A percentile compares a stretch with the other conserved stretches of the same genome.
phyloP scores from a whole-genome alignment of 2,888 invertebrate genomes.

The Liopterus haemorrhoidalis region DNA sequence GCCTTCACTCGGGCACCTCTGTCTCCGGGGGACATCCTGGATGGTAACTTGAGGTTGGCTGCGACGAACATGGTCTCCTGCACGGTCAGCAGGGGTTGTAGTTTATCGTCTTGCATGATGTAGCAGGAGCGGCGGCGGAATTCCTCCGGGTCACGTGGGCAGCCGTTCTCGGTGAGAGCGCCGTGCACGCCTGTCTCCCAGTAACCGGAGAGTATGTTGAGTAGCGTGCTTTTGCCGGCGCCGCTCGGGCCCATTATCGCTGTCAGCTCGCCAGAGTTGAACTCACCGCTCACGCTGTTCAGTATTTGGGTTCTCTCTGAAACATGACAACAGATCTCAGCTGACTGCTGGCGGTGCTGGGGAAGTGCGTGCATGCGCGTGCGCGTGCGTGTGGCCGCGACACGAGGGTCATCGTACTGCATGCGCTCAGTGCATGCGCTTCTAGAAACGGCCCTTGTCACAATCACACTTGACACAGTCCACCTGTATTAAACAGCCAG shows the following conservation, averaged over 20 bases:
- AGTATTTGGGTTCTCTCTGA: conserved; percentile 45
- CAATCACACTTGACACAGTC: too few relatives aligned
- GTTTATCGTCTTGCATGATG: conserved; percentile 81
- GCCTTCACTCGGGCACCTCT: conserved; percentile 69
- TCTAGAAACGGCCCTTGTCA: conserved; percentile 2
- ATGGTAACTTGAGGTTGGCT: conserved; percentile 77
- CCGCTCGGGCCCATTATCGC: conserved; percentile 90
- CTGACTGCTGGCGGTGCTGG: too few relatives aligned
- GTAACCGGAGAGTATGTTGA: conserved; percentile 85
- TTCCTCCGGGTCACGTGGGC: conserved; percentile 56
- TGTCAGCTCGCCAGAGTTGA: conserved; percentile 64
- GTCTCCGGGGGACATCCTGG: conserved; percentile 54
- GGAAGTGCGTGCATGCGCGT: too few relatives aligned
- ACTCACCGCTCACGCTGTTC: conserved; percentile 36
- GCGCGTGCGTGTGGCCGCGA: too few relatives aligned
- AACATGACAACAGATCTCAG: too few relatives aligned
- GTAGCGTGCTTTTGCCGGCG: conserved; percentile 80
- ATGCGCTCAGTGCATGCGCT: too few relatives aligned
- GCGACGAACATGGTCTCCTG: conserved; percentile 81
- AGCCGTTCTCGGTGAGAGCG: conserved; percentile 65
- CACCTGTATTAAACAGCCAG: too few relatives aligned
- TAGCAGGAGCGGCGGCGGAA: conserved; percentile 76
- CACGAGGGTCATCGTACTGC: too few relatives aligned
- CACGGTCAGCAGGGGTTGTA: conserved; percentile 78
- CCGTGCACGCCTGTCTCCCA: conserved; percentile 69